Percentiles rank a stretch among this genome's conserved stretches.
Evolutionary conservation across 2,888 invertebrate species (phyloP).

Genomic region (Rhagonycha fulva): DNA sequence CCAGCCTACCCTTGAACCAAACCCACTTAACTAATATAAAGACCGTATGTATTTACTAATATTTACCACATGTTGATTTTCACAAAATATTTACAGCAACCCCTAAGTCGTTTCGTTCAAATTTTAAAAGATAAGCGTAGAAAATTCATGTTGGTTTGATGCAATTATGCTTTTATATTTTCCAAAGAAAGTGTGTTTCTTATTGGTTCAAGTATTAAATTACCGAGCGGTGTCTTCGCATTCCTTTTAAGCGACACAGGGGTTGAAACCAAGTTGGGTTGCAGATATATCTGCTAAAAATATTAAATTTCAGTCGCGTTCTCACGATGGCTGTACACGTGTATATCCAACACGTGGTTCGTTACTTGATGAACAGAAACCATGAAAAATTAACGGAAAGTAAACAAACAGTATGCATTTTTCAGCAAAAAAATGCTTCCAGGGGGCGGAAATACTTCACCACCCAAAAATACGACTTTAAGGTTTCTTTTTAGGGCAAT

Average conservation of each 20-base stretch:
- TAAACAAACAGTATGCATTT: conserved; percentile 21
- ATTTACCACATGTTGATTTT: conserved; percentile 46
- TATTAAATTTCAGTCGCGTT: conserved; percentile 38
- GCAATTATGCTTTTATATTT: conserved; percentile 38
- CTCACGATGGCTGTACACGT: conserved; percentile 38
- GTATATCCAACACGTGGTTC: conserved; percentile 37
- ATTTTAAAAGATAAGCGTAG: conserved; percentile 15
- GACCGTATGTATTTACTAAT: conserved; percentile 48
- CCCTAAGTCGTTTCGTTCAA: conserved; percentile 1
- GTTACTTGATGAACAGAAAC: conserved; percentile 17
- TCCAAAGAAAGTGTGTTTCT: conserved; percentile 39
- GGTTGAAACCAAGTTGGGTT: conserved; percentile 18
- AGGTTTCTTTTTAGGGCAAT: conserved; percentile 24
- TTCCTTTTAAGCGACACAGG: conserved; percentile 15
- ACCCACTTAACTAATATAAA: conserved; percentile 46
- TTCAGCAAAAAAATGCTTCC: conserved; percentile 14
- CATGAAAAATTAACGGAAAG: conserved; percentile 29
- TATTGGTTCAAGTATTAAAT: conserved; percentile 38
- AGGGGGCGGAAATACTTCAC: conserved; percentile 20
- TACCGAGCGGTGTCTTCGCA: conserved; percentile 26
- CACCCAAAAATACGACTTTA: conserved; percentile 10
- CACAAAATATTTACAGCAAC: conserved; percentile 46
- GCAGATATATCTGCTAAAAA: conserved; percentile 35
- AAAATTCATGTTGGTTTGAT: conserved; percentile 31
- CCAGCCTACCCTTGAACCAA: conserved; percentile 29